Percentiles rank a stretch among this genome's conserved stretches.
phyloP scores from a whole-genome alignment of 2,113 vertebrate species.

The Brienomyrus longianalis region DNA sequence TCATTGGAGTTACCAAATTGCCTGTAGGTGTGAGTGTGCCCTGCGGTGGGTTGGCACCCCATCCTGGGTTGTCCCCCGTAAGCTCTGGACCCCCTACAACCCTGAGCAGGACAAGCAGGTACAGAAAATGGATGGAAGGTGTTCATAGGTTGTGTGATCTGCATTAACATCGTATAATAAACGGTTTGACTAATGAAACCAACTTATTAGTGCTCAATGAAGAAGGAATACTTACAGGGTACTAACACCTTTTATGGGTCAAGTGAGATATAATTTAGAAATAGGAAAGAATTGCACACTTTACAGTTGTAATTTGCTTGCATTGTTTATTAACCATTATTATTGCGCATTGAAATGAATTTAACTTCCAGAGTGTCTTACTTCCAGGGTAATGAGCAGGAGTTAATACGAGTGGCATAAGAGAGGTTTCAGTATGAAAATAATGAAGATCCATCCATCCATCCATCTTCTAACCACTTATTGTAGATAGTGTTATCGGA shows the following conservation, averaged over 20 bases:
- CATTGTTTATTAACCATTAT: background rate
- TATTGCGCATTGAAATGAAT: background rate
- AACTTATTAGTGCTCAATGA: background rate
- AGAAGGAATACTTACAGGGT: background rate
- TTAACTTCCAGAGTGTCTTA: background rate
- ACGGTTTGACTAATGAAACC: background rate
- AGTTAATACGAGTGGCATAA: background rate
- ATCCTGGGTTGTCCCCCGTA: background rate
- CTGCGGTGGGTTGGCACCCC: background rate
- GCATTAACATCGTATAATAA: background rate
- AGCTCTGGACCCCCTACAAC: background rate
- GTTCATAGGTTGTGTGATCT: background rate
- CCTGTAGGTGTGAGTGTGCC: background rate
- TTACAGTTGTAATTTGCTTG: background rate
- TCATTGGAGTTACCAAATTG: background rate
- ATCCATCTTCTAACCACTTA: background rate
- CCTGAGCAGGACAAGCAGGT: background rate
- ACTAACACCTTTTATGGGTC: background rate
- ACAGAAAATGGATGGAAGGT: background rate
- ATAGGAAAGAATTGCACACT: background rate
- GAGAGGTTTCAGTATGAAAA: background rate
- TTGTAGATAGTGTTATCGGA: background rate
- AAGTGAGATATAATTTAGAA: background rate
- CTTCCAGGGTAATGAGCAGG: background rate
- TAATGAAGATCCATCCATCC: background rate